Evolutionary conservation across 1,140 invertebrate species (phyloP).

Genomic region (Scaptomyza hsui): DNA sequence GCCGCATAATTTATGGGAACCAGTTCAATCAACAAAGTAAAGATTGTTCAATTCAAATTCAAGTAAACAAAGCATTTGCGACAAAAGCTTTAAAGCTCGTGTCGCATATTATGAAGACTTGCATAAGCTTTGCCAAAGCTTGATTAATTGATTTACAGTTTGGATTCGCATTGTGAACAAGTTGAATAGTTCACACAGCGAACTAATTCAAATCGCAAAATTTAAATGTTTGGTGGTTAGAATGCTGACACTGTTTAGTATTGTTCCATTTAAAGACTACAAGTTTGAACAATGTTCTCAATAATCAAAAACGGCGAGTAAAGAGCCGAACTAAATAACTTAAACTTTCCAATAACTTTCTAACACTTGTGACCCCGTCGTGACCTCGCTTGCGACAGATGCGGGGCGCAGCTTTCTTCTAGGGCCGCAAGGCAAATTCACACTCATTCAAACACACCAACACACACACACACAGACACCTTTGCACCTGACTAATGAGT

Average conservation of each 20-base stretch:
- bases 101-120: background rate
- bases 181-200: slow-evolving; percentile 13
- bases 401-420: slow-evolving; percentile 57
- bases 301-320: slow-evolving; percentile 35
- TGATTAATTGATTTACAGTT: slow-evolving; percentile 5
- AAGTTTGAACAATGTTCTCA: slow-evolving; percentile 23
- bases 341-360: slow-evolving; percentile 69
- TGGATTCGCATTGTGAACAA: slow-evolving; percentile 6
- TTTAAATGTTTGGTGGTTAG: slow-evolving; percentile 1
- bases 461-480: slow-evolving; percentile 15
- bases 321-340: slow-evolving; percentile 19
- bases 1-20: background rate
- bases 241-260: slow-evolving; percentile 25
- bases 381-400: slow-evolving; percentile 39
- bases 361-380: slow-evolving; percentile 59
- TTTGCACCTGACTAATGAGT: slow-evolving; percentile 61
- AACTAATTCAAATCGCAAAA: slow-evolving; percentile 20
- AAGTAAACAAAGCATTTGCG: background rate
- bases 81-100: slow-evolving; percentile 3
- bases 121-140: background rate
- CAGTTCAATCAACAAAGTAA: background rate
- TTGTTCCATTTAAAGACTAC: slow-evolving; percentile 42
- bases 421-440: slow-evolving; percentile 3
- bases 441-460: slow-evolving; percentile 5
- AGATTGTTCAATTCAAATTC: background rate